Evolutionary conservation across 2,888 invertebrate species (phyloP), one percentile per base, ranked within the genome.

Genomic region (Scelioninae gen. 2): DNA sequence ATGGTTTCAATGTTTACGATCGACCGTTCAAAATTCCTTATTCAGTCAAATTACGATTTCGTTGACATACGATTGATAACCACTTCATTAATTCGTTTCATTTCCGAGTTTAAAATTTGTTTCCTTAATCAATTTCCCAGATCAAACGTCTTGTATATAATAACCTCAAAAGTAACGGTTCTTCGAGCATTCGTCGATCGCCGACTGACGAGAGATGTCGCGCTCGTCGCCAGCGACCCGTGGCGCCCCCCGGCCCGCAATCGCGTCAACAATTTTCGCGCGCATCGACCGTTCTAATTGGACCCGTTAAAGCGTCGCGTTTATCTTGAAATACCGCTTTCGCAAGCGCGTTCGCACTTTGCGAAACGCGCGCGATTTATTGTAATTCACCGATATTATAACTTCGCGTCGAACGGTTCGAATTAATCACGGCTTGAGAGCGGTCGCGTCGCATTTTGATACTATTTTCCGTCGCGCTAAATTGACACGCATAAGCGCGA

Each of bases 261-360:
- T 55, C 58, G 45, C 52, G 52, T 39, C 39, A 41, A 52, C 65
- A 58, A 57, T 70, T 70, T 70, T 65, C 63, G 37, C 43, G 41
- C 63, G 63, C 67, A 52, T 71, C 71, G 63, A 50, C 39, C 67
- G 48, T 60, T 64, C 68, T 72, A 69, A 68, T 72, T 75, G 61
- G 72, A 6, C 68, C 64, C 72, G 64, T 75, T 72, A 68, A 60
- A 57, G 52, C 67, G 53, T 50, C 57, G 57, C 46, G 69, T 75
- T 64, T 72, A 75, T 69, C 72, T 69, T 61, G 65, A 64, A 68
- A 53, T 75, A 75, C 73, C 50, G 63, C 63, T 58, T 73, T 68
- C 46, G 16, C 53, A 71, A 45, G 60, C 50, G 19, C 52, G 57
- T 68, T 63, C 63, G 52, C 63, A 73, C 52, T 67, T 67, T 68